Conservation (phyloP, 2,797 vertebrate genomes). For the Melanotaenia trifasciata region DNA sequence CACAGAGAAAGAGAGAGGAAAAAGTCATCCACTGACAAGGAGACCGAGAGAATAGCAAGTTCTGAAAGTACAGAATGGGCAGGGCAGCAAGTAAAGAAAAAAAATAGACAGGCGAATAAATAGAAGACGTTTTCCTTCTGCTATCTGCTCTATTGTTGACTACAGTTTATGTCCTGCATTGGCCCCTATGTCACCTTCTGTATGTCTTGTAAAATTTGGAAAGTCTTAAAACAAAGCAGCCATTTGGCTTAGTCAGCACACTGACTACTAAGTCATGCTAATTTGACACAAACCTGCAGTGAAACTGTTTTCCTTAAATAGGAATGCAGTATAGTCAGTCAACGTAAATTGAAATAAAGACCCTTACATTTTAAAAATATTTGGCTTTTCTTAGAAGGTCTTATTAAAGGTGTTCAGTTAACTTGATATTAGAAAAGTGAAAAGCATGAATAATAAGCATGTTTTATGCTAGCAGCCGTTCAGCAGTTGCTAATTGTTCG, state of each 20-base stretch:
- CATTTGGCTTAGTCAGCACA: constrained; percentile 54
- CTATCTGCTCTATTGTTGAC: constrained; percentile 72
- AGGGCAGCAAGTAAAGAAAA: constrained; percentile 58
- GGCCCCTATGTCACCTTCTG: constrained; percentile 70
- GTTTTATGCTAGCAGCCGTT: no score
- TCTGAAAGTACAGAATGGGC: constrained; percentile 70
- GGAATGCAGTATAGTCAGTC: neutral
- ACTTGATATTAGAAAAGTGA: no score
- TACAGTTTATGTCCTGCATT: constrained; percentile 63
- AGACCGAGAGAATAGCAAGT: constrained; percentile 73
- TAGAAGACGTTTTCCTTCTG: constrained; percentile 73
- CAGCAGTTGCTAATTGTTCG: no score
- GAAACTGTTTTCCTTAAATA: constrained; percentile 24
- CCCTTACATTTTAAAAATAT: no score
- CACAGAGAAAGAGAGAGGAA: constrained; percentile 58
- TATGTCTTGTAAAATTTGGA: constrained; percentile 48
- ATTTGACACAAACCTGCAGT: constrained; percentile 38
- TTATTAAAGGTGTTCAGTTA: no score
- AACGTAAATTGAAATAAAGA: no score
- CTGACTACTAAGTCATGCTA: constrained; percentile 53
- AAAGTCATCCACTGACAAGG: constrained; percentile 74
- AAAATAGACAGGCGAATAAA: constrained; percentile 68
- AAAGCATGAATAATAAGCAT: no score
- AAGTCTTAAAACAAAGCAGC: constrained; percentile 45
- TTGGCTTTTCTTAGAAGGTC: no score